Conservation (phyloP, 35 echinoderm and acorn worm genomes). For the Heliocidaris erythrogramma region DNA sequence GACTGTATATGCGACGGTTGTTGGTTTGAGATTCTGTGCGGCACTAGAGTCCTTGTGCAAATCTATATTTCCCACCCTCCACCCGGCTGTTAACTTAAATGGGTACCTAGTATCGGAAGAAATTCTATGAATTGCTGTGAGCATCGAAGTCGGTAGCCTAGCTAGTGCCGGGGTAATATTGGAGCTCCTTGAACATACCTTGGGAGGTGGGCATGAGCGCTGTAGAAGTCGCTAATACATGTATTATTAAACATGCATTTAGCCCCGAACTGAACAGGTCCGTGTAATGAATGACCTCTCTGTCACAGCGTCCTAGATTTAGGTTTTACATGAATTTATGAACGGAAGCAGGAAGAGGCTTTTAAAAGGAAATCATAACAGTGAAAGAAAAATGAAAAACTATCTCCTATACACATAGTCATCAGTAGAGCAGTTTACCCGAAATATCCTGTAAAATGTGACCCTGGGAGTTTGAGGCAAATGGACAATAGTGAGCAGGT, state of each 20-base stretch:
- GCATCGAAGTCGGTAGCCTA: too few relatives aligned
- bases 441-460: neutral
- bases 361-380: neutral
- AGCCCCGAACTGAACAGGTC: neutral
- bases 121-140: too few relatives aligned
- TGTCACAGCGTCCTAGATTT: neutral
- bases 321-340: neutral
- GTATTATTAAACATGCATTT: neutral
- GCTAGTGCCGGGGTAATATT: too few relatives aligned
- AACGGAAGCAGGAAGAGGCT: neutral
- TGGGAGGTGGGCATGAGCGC: too few relatives aligned
- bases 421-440: neutral
- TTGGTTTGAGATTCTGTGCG: too few relatives aligned
- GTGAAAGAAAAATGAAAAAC: neutral
- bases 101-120: too few relatives aligned
- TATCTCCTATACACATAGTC: neutral
- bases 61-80: too few relatives aligned
- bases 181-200: too few relatives aligned
- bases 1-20: too few relatives aligned
- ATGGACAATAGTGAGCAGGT: neutral
- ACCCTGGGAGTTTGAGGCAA: too few relatives aligned
- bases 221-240: neutral
- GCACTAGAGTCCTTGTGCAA: too few relatives aligned
- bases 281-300: neutral
- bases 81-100: too few relatives aligned